These are phyloP conservation scores for Aldabrachelys gigantea DNA, from an alignment of 2,113 vertebrate species.

Conservation along the genomic window DNA sequence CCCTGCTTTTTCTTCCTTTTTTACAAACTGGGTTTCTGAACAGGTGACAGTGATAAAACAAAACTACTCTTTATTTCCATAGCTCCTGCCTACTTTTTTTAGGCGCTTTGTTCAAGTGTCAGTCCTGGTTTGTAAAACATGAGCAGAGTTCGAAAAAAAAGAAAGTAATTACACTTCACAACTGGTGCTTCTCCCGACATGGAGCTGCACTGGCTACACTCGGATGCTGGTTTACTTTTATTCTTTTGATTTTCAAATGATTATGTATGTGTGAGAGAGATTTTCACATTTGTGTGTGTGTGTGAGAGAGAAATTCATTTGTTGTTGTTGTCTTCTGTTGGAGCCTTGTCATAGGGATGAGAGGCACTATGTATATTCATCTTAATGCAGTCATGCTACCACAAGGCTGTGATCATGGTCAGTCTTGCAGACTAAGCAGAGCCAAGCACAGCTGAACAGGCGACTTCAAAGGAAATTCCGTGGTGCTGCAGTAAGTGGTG, in stretches of 20 bases:
- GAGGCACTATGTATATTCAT: neutral
- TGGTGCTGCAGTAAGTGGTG: neutral
- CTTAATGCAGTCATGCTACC: neutral
- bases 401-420: rapidly evolving
- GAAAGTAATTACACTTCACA: conserved; percentile 65
- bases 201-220: conserved; percentile 2
- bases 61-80: conserved; percentile 34
- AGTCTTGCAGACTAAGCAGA: rapidly evolving
- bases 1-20: conserved; percentile 16
- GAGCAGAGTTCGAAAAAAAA: conserved; percentile 15
- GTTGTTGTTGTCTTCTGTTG: neutral
- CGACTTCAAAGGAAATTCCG: neutral
- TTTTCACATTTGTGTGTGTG: too few relatives aligned
- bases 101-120: conserved; percentile 69
- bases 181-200: conserved; percentile 46
- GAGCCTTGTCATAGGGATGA: neutral
- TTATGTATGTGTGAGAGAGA: neutral
- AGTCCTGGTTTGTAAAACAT: conserved; percentile 77
- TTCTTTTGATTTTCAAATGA: conserved; percentile 1
- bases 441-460: neutral
- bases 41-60: conserved; percentile 36
- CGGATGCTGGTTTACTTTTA: neutral
- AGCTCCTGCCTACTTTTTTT: conserved; percentile 48
- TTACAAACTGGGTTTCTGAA: conserved; percentile 39
- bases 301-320: neutral